Base-by-base conservation (phyloP, 2,113 vertebrate genomes). In the mouse (Mus musculus) region DNA sequence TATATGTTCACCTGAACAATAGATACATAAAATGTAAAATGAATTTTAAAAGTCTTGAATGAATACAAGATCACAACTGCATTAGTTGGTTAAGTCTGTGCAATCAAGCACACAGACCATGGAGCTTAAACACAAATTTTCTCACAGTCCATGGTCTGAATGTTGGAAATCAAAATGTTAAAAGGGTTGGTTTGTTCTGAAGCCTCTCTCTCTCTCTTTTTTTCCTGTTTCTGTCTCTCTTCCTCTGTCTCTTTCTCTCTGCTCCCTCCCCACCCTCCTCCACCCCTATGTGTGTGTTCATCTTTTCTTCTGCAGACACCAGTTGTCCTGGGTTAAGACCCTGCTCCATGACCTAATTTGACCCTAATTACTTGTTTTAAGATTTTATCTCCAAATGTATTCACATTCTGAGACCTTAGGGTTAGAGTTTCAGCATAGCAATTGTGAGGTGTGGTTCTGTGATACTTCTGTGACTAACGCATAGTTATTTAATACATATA, bases 11-110 rank as follows among this genome's bases (percentile, higher is more conserved):
- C 39, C 61, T 65, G 82, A 85, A 80, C 52, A 22, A 54, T 54
- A 54, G 33, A 42, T 16, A 36, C 30, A 56, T 56, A 71, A 71
- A 90, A 85, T 33, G 4, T 73, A 61, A 87, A 86, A 61, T 49
- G 5, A 82, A 85, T 46, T 91, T 75, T 6, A 90, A 75, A 94
- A 82, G 42, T 92, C 26, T 65, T 19, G 17, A 90, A 90, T 75
- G 65, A n/a, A 49, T 72, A 61, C 1, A 61, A 92, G 28, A 90
- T 95, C 39, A 65, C 72, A 8, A 26, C 5, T 65, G 7, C 81
- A 78, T 49, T 81, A 26, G 14, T 78, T 77, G 72, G 9, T 39
- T 91, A 81, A 26, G 16, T 9, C 36, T 95, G 0, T 12, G 30
- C 33, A 89, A 65, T 28, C 46, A 93, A 80, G 8, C 71, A 54